Evolutionary conservation across 1,140 invertebrate species (phyloP), one percentile per base, ranked within the genome.

Genomic region (Cephus cinctus): DNA sequence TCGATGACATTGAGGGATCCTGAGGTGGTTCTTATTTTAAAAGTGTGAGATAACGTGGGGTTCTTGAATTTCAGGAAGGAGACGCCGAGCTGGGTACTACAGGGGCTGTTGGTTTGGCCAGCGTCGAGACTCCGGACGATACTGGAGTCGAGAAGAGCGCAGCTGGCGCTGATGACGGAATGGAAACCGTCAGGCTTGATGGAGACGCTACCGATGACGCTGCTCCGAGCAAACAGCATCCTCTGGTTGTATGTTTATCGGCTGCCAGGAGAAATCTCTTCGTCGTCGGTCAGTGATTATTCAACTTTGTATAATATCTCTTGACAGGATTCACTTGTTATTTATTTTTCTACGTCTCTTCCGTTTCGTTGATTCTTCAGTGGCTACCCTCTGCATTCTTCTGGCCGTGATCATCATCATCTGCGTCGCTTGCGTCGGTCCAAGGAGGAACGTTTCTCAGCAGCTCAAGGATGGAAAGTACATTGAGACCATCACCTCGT

Each of bases 71-170:
- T n/a, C 40, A 77, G 74, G 74, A 77, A 56, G 44, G 38, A 18
- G 75, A 75, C 46, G 73, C 80, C 0, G 81, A 82, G 49, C 54
- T 79, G 12, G 79, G 78, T 2, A 62, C 60, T 2, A 64, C 62
- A 8, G 65, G 62, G 5, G 46, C 72, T 55, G 86, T 85, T 2
- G 84, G 86, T 31, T 75, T 90, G 39, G 87, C 88, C 0, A 89
- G 87, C 2, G 84, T 87, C 77, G 88, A 89, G 63, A 90, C 87
- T 0, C 71, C 89, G 3, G 86, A 88, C 61, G 71, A 74, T 19
- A 51, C 47, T 40, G 50, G 65, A 56, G 80, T 83, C 14, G 76
- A 89, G 48, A 86, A 86, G 22, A 87, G 85, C 3, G 85, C 87
- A 80, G 85, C 87, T 56, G 86, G 84, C 1, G 71, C 85, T 6